Base-by-base conservation (phyloP, 2,888 invertebrate species). In the Temnothorax unifasciatus region DNA sequence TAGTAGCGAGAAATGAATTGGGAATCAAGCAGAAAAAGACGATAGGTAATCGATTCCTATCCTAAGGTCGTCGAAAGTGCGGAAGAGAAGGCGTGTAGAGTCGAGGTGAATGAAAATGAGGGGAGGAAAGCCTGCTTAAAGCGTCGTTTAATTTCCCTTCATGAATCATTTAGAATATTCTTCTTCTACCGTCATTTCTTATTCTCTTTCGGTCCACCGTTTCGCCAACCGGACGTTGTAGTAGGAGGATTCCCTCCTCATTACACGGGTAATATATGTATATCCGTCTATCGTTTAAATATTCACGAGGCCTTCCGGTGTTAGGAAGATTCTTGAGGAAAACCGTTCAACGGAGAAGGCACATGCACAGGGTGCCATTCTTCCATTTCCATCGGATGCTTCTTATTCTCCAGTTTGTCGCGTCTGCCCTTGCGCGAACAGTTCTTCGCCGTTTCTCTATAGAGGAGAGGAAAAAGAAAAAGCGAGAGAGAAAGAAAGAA, bases 261-360 rank as follows among this genome's bases (percentile, higher is more conserved):
- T 92, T 92, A 91, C 90, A 90, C 61, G 74, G 83, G 77, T 91
- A 91, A 92, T 91, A 89, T 89, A 92, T 89, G 91, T 90, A 90
- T 90, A 90, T 92, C 91, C 90, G 86, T 87, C 88, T 87, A 85
- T 86, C 88, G 89, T 85, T 91, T 89, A 92, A 92, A 92, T 92
- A 92, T 92, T 91, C 92, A 92, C 79, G 83, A 89, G 86, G 84
- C 83, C 41, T 91, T 88, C 86, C 88, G 88, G 89, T 88, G 88
- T 89, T 87, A 68, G 89, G 82, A 86, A 88, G 88, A 91, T 88
- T 87, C 86, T 85, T 88, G 84, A 86, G 84, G 83, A 82, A 87
- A 87, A 91, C 84, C 25, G 50, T 13, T 21, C 34, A 41, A 21
- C 29, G 52, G 21, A 15, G 82, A 21, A 52, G 38, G 18, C 34